Base-by-base conservation (phyloP, 30 jellyfish, hydroid and myxozoan species). In the Morbakka virulenta region DNA sequence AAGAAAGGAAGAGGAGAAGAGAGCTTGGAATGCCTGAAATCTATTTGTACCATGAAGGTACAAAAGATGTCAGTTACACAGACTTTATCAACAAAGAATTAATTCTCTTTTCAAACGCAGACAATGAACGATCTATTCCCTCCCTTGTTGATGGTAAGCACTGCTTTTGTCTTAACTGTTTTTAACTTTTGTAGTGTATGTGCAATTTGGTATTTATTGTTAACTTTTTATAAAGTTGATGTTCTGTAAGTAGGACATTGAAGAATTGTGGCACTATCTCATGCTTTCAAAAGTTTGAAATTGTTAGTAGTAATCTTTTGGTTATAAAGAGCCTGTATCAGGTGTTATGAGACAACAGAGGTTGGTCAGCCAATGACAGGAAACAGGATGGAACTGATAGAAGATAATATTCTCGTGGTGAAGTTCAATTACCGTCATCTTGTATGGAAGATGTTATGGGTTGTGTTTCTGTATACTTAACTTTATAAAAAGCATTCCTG, bases 71-170 rank as follows among this genome's bases (percentile, higher is more conserved):
- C 20, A n/a, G 94, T 1, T 94, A 94, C 79, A 61, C 89, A 3
- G 99, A 94, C 47, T 94, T 94, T 62, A 93, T 94, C 30, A 94
- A 94, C 70, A 94, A 87, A 62, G 99, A 94, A 62, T 84, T 94
- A 57, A 83, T 94, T 3, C 72, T 87, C 74, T 94, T 94, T 52
- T 94, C 99, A 6, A 87, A 94, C 80, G 85, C 95, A 0, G 99
- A 94, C 53, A 94, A 94, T 67, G 96, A 82, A 36, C 52, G 99
- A 67, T 87, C 99, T 0, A 94, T 94, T 22, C 99, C 99, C 11
- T 81, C 96, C 20, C 24, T 94, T 4, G 96, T 94, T 27, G 99
- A 94, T 80, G 99, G 99, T 91, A 77, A 6, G 82, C 23, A 4
- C 17, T 3, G 32, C 28, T 26, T 52, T 65, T 9, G 2, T 65